Conservation (phyloP, 2,888 invertebrate genomes). For the Pandemis corylana region DNA sequence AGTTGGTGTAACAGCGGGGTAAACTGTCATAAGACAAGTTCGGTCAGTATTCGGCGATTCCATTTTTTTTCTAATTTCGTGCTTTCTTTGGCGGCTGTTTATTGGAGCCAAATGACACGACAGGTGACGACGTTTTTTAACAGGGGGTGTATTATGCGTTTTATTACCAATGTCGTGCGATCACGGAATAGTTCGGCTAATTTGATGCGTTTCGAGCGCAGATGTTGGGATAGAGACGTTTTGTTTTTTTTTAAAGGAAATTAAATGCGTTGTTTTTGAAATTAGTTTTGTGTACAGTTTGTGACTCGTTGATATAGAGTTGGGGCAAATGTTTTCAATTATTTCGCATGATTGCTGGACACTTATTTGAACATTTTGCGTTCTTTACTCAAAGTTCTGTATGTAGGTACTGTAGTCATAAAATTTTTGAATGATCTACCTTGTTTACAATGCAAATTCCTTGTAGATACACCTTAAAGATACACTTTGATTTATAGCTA, state of each 20-base stretch:
- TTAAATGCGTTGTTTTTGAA: constrained; percentile 11
- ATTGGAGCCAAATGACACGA: constrained; percentile 84
- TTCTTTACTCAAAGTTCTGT: no score
- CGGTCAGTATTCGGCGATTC: constrained; percentile 76
- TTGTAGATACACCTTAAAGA: no score
- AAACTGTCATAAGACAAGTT: constrained; percentile 70
- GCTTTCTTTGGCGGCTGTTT: constrained; percentile 82
- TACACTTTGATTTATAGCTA: no score
- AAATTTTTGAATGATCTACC: no score
- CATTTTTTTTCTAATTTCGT: constrained; percentile 69
- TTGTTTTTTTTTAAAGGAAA: constrained; percentile 31
- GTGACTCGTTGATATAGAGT: background rate
- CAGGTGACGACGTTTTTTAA: constrained; percentile 80
- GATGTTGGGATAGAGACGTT: constrained; percentile 71
- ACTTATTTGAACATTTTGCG: no score
- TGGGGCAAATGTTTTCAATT: background rate
- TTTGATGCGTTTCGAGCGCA: constrained; percentile 72
- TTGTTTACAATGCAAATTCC: no score
- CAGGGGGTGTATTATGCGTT: constrained; percentile 68
- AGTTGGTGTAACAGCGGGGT: constrained; percentile 44
- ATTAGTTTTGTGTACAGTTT: constrained; percentile 3
- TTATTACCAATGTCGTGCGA: constrained; percentile 74
- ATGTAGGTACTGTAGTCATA: no score
- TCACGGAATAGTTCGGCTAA: constrained; percentile 68
- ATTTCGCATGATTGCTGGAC: background rate